phyloP scores from a whole-genome alignment of 92 coral and sea anemone genomes.

The Parazoanthus atlanticus region DNA sequence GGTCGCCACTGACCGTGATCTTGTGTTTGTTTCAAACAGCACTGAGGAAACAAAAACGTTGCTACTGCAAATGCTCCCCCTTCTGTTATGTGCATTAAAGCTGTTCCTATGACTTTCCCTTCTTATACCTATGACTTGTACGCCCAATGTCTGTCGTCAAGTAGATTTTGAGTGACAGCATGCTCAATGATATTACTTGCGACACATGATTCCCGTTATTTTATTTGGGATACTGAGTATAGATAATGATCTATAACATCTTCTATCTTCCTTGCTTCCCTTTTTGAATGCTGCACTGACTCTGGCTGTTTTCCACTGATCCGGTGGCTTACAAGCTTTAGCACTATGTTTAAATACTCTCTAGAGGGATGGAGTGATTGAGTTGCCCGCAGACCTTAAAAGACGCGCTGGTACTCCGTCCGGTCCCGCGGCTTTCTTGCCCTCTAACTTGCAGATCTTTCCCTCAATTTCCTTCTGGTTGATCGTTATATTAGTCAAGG shows the following conservation, averaged over 20 bases:
- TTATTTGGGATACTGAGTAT: slow-evolving; percentile 57
- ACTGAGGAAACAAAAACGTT: too few relatives aligned
- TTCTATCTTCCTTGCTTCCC: slow-evolving; percentile 51
- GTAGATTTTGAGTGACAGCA: slow-evolving; percentile 31
- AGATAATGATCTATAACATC: slow-evolving; percentile 47
- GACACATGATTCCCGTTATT: slow-evolving; percentile 49
- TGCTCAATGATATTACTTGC: slow-evolving; percentile 42
- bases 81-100: slow-evolving; percentile 55
- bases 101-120: slow-evolving; percentile 52
- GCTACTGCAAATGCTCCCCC: too few relatives aligned
- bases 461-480: slow-evolving; percentile 29
- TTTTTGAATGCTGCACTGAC: slow-evolving; percentile 48
- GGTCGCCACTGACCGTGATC: too few relatives aligned
- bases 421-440: slow-evolving; percentile 56
- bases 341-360: slow-evolving; percentile 42
- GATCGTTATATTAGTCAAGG: slow-evolving; percentile 20
- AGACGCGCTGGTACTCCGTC: slow-evolving; percentile 48
- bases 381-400: slow-evolving; percentile 39
- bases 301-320: slow-evolving; percentile 59
- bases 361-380: slow-evolving; percentile 36
- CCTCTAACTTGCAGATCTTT: slow-evolving; percentile 41
- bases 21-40: too few relatives aligned
- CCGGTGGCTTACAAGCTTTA: slow-evolving; percentile 31
- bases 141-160: slow-evolving; percentile 57
- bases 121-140: too few relatives aligned